phyloP scores from a whole-genome alignment of 2,888 invertebrate species.

The Leptothorax acervorum region DNA sequence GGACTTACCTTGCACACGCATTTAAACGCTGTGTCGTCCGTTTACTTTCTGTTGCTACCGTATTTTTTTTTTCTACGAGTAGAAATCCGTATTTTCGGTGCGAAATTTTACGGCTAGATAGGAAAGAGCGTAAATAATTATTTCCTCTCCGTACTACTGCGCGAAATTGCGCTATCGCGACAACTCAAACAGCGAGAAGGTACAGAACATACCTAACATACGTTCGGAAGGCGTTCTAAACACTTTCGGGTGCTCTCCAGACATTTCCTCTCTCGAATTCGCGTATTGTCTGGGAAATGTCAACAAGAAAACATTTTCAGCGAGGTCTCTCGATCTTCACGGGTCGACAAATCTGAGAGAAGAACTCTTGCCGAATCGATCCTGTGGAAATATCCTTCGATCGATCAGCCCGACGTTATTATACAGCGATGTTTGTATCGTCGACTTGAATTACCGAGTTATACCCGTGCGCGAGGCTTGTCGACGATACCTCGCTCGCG shows the following conservation, averaged over 20 bases:
- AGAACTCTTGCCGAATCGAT: background rate
- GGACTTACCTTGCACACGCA: background rate
- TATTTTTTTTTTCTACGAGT: background rate
- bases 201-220: background rate
- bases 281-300: constrained; percentile 7
- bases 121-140: background rate
- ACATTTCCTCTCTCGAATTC: background rate
- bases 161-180: constrained; percentile 13
- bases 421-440: background rate
- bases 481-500: background rate
- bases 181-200: background rate
- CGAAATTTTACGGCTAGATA: background rate
- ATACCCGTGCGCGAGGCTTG: too few relatives aligned
- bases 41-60: background rate
- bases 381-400: background rate
- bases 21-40: background rate
- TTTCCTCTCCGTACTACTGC: background rate
- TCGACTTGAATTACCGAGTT: too few relatives aligned
- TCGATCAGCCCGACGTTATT: background rate
- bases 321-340: background rate
- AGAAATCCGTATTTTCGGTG: constrained; percentile 1
- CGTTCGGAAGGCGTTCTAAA: background rate
- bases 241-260: background rate
- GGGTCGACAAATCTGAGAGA: background rate
- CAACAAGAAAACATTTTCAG: constrained; percentile 9